Conservation (phyloP, 2,888 invertebrate genomes). For the Pyrocoelia pectoralis region DNA sequence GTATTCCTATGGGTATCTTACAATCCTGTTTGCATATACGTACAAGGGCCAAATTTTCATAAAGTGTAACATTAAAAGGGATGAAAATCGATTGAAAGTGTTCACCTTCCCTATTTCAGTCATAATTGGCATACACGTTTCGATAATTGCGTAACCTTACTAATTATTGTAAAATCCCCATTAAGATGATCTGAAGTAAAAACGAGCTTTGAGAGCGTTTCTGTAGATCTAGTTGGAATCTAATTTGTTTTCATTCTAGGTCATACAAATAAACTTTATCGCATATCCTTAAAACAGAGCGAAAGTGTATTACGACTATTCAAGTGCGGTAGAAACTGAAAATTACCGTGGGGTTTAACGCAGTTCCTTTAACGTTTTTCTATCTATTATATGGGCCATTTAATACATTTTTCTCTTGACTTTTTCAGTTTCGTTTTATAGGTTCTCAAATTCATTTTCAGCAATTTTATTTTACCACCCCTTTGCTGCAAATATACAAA, state of each 20-base stretch:
- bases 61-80: no score
- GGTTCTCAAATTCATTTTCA: neutral
- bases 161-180: no score
- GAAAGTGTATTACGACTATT: neutral
- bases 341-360: neutral
- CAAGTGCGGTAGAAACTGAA: slow-evolving; percentile 1
- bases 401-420: neutral
- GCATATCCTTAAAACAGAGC: neutral
- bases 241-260: slow-evolving; percentile 3
- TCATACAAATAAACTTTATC: slow-evolving; percentile 4
- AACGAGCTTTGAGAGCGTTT: no score
- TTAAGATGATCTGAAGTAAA: no score
- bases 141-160: no score
- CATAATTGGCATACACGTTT: no score
- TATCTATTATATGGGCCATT: slow-evolving; percentile 3
- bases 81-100: no score
- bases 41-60: no score
- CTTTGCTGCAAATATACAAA: neutral
- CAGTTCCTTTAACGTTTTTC: slow-evolving; percentile 5
- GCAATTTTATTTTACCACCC: neutral
- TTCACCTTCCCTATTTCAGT: no score
- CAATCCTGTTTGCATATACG: no score
- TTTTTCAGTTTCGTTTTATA: slow-evolving; percentile 1
- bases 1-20: no score
- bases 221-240: no score